A percentile compares a stretch with the other conserved stretches of the same genome.
phyloP scores from a whole-genome alignment of 2,797 vertebrate genomes.

The Glossophaga mutica region DNA sequence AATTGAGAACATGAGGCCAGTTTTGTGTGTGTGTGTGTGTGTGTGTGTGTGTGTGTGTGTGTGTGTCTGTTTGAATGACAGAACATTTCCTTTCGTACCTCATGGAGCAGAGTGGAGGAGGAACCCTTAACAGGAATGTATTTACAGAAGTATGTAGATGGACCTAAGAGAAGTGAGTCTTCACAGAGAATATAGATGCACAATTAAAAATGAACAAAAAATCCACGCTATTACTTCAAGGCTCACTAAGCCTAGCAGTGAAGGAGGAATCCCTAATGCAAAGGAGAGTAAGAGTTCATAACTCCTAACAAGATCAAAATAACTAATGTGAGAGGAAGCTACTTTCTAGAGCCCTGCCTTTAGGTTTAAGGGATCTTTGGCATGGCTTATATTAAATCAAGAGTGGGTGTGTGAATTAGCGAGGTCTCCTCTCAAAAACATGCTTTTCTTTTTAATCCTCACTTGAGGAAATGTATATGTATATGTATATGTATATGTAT shows the following conservation, averaged over 20 bases:
- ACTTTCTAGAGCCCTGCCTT: neutral
- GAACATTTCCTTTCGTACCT: neutral
- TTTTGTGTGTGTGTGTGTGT: neutral
- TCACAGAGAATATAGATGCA: neutral
- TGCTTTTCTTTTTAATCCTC: neutral
- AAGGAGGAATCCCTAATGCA: neutral
- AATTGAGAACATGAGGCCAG: neutral
- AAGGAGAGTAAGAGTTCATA: neutral
- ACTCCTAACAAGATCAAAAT: neutral
- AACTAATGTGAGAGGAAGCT: neutral
- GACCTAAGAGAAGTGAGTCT: neutral
- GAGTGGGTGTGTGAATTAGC: neutral
- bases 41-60: neutral
- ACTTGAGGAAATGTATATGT: neutral
- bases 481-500: no score
- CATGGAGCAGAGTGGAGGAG: neutral
- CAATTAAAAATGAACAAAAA: neutral
- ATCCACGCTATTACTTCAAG: neutral
- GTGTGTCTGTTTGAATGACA: neutral
- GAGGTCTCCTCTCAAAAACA: neutral
- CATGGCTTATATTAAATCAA: neutral
- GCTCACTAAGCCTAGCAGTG: neutral
- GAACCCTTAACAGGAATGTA: neutral
- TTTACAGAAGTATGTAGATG: neutral
- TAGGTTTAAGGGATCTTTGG: neutral